Evolutionary conservation across 2,113 vertebrate species (phyloP).

Genomic region (Pithys albifrons): DNA sequence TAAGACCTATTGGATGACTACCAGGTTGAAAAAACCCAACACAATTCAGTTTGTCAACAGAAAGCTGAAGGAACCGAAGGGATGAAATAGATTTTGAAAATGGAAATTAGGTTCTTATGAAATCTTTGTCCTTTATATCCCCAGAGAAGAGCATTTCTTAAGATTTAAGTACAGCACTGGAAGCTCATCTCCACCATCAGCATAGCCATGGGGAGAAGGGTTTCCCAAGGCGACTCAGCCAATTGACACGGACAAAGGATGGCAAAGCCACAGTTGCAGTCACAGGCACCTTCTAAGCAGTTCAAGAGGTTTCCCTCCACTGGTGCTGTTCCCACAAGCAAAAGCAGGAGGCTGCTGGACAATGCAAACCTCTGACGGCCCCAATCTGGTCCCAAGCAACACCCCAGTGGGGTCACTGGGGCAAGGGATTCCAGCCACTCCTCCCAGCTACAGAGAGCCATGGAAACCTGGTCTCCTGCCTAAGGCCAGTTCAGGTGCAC

Average conservation of each 20-base stretch:
- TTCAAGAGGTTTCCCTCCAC: neutral
- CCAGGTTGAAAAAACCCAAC: neutral
- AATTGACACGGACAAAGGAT: accelerated
- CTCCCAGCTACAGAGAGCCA: too few relatives aligned
- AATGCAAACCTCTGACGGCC: accelerated
- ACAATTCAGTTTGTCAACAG: neutral
- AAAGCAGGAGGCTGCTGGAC: neutral
- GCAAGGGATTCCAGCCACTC: neutral
- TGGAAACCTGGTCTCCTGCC: neutral
- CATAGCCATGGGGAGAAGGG: accelerated
- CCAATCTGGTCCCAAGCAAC: neutral
- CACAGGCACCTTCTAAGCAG: neutral
- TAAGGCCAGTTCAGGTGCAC: too few relatives aligned
- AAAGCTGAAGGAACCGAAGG: neutral
- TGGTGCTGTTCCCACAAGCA: accelerated
- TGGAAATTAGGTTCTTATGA: neutral
- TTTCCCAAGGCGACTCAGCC: neutral
- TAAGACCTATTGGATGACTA: neutral
- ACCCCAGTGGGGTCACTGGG: neutral
- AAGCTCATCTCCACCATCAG: neutral
- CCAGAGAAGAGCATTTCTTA: neutral
- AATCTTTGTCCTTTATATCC: neutral
- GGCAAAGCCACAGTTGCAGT: neutral
- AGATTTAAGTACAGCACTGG: neutral
- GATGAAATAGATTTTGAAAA: neutral